Evolutionary conservation across 1,140 invertebrate genomes (phyloP).

Genomic region (Euura saliciscinereae): DNA sequence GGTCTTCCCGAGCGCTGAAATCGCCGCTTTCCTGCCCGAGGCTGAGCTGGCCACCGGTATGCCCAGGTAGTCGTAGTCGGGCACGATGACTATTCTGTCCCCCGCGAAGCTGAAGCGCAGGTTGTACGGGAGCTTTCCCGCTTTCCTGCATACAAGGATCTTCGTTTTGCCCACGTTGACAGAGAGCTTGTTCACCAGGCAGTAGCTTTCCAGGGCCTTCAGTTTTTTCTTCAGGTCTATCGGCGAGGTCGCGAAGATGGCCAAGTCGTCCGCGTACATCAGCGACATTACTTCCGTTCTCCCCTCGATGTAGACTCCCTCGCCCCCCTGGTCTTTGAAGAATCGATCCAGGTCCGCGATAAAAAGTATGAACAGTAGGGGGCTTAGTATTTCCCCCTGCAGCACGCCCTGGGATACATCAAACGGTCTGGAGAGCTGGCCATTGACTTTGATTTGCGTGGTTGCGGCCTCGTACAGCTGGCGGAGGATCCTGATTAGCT

Average conservation of each 20-base stretch:
- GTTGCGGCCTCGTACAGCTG: constrained; percentile 19
- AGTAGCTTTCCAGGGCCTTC: not conserved
- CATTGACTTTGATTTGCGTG: not conserved
- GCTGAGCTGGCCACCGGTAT: constrained; percentile 9
- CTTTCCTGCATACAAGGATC: not conserved
- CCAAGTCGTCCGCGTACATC: constrained; percentile 6
- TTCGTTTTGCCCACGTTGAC: constrained; percentile 6
- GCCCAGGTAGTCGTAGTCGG: constrained; percentile 6
- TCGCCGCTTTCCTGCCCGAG: no score
- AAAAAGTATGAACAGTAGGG: not conserved
- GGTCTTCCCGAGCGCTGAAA: not conserved
- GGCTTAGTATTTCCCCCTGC: constrained; percentile 11
- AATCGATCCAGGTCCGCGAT: not conserved
- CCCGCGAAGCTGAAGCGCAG: not conserved
- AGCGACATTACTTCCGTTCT: not conserved
- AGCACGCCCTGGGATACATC: constrained; percentile 6
- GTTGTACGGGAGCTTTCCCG: not conserved
- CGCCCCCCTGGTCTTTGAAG: not conserved
- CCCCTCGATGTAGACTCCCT: not conserved
- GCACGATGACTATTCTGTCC: constrained; percentile 8
- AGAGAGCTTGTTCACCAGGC: not conserved
- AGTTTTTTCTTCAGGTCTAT: constrained; percentile 7
- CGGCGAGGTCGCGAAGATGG: not conserved
- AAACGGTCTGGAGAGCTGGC: not conserved
- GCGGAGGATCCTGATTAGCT: constrained; percentile 13